Base-by-base conservation (phyloP, 2,797 vertebrate genomes). In the Semaprochilodus insignis region DNA sequence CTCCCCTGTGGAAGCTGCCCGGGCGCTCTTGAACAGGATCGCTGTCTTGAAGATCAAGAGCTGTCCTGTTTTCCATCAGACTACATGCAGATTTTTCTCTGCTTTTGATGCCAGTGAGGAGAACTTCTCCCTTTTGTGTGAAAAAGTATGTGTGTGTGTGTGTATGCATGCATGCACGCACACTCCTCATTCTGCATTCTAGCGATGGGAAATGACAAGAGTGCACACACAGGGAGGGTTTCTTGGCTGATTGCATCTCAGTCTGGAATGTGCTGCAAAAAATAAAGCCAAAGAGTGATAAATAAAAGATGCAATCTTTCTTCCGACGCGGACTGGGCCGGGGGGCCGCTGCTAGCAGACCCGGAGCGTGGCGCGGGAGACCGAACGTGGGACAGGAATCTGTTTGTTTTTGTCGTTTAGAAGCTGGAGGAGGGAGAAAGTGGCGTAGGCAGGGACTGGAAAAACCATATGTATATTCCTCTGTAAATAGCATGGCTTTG, bases 251-350 rank as follows among this genome's bases (percentile, higher is more conserved):
- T 97, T 97, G 95, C 95, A 92, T 95, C 95, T 95, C 92, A 92
- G 93, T 91, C 91, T 95, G 96, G 97, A 97, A 97, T 99, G 96
- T 95, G 90, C 94, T 95, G 95, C 95, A 95, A 96, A 97, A 74
- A 97, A 96, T 96, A 96, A 95, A 97, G 95, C 95, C 95, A 94
- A 96, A 93, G 91, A 93, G 94, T 77, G 94, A 98, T 99, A 97
- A 97, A 98, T 97, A 97, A 98, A 98, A 97, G 95, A 97, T 97
- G 96, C 94, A 96, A 92, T 66, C 65, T 66, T 66, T 98, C 96
- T 97, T 92, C 93, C 95, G 91, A 95, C 92, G 92, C 91, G 91
- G 92, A 92, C 90, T 87, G 87, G 88, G 87, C 90, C 88, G 86
- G 91, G 93, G 91, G 92, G 91, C 89, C 88, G 91, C 91, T 92